Evolutionary conservation across 2,888 invertebrate genomes (phyloP).

Genomic region (Pristionchus maxplancki): DNA sequence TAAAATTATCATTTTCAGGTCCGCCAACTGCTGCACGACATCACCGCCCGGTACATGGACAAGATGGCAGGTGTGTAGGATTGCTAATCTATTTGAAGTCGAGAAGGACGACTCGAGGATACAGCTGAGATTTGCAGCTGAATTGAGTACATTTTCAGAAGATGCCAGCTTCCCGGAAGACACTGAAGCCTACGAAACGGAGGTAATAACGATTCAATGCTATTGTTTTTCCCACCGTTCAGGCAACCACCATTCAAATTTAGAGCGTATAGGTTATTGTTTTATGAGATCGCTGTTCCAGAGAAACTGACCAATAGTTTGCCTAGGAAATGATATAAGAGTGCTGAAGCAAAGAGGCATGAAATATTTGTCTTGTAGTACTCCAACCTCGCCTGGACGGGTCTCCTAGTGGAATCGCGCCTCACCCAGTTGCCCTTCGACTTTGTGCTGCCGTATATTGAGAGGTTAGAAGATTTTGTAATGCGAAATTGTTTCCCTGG

Average conservation of each 20-base stretch:
- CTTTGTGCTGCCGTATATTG: not conserved
- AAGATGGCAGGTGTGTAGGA: not conserved
- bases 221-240: not conserved
- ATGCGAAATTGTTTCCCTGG: no score
- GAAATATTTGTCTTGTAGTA: slow-evolving; percentile 54
- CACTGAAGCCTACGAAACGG: not conserved
- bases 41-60: not conserved
- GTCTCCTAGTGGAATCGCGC: slow-evolving; percentile 55
- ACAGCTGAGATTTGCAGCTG: not conserved
- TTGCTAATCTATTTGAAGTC: no score
- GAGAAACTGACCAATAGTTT: no score
- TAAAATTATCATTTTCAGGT: no score
- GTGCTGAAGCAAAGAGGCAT: no score
- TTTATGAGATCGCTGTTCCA: no score
- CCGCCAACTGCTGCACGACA: not conserved
- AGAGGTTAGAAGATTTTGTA: not conserved
- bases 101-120: no score
- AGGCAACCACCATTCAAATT: no score
- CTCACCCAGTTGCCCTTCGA: slow-evolving; percentile 43
- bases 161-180: not conserved
- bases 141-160: not conserved
- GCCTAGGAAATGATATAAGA: no score
- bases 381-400: slow-evolving; percentile 59
- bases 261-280: no score
- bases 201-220: not conserved